Base-by-base conservation (phyloP, 2,113 vertebrate genomes). In the Hypocryptadius cinnamomeus region DNA sequence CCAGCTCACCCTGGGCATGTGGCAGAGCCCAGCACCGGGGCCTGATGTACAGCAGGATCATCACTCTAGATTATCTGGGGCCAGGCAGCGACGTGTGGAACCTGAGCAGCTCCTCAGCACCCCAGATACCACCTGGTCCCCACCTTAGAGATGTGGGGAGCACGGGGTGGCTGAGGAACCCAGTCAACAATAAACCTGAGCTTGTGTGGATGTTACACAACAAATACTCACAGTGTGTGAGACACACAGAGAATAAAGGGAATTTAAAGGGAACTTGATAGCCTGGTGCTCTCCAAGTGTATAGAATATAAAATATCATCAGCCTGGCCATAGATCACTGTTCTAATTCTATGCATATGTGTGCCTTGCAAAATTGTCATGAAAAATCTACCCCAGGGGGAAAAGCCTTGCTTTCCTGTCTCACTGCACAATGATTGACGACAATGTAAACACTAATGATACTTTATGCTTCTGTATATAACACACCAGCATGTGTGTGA, bases 361-460 rank as follows among this genome's bases (percentile, higher is more conserved):
- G 2, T 64, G 82, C 64, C 79, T 91, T 80, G 87, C 51, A 85
- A 85, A 94, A 88, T 39, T 71, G 87, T 92, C 68, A 37, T 28
- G 70, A 95, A 92, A 94, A 87, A 83, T 83, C 47, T 60, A 70
- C 40, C 60, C 60, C 0, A 0, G 21, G 78, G 80, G 42, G 2
- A 24, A 35, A 42, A 33, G 0, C 1, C 6, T 35, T 79, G 48
- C 81, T 95, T 95, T 94, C 70, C 92, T 96, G 59, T 35, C 89
- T 87, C 63, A 71, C 53, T 70, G 54, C 68, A 44, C 15, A 50
- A 25, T 87, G 93, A 96, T 10, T 92, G 92, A 94, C 4, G 2
- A 66, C 81, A 88, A 6, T 10, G 31, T 95, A 96, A 95, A 94
- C 87, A 63, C 53, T n/a, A 83, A 90, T 80, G 91, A 83, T 91